phyloP scores from a whole-genome alignment of 2,797 vertebrate genomes.

The Sternarchorhynchus goeldii region DNA sequence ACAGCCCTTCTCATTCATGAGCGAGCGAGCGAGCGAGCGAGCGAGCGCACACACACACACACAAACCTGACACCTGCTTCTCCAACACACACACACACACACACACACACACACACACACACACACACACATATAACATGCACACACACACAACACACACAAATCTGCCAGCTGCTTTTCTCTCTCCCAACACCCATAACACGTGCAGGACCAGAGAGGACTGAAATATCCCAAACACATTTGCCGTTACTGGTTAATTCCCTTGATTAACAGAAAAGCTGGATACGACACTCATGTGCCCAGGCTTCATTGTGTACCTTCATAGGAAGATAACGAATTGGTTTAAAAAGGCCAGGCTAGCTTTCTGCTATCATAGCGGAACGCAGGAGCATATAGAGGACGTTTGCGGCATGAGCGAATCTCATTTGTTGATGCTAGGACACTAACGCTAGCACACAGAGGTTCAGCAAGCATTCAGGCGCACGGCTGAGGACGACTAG shows the following conservation, averaged over 20 bases:
- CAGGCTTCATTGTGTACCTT: background rate
- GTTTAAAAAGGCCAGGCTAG: too few species aligned
- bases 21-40: too few species aligned
- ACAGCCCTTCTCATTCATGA: conserved; percentile 30
- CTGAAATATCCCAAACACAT: background rate
- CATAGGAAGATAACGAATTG: too few species aligned
- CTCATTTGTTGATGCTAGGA: too few species aligned
- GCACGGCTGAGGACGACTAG: background rate
- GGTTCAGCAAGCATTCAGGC: background rate
- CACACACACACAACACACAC: too few species aligned
- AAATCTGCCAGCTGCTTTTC: background rate
- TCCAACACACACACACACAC: too few species aligned
- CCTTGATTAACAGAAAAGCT: background rate
- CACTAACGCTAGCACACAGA: background rate
- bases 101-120: background rate
- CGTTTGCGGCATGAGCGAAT: too few species aligned
- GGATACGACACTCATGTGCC: background rate
- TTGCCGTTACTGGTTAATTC: background rate
- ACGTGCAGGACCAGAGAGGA: too few species aligned
- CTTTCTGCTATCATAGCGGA: too few species aligned
- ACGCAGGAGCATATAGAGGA: too few species aligned
- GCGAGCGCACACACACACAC: conserved; percentile 24
- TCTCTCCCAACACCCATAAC: too few species aligned
- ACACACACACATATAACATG: background rate
- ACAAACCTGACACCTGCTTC: background rate